Conservation (phyloP, 2,888 invertebrate species). For the Nesidiocoris tenuis region DNA sequence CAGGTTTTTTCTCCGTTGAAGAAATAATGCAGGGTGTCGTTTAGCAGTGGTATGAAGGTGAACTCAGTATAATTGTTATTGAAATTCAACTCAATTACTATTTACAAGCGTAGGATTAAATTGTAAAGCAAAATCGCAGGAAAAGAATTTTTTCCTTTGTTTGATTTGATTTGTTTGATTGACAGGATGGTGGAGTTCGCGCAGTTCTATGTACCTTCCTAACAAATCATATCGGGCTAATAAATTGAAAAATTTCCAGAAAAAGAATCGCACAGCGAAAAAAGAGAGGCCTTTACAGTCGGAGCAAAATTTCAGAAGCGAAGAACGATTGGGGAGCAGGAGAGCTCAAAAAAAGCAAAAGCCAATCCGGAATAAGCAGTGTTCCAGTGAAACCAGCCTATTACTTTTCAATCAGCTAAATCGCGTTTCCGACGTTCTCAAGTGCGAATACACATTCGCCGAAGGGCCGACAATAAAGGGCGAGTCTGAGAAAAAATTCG, state of each 20-base stretch:
- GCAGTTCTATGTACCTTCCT: too few species aligned
- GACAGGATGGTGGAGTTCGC: too few species aligned
- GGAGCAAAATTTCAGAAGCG: slow-evolving; percentile 6
- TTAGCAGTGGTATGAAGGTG: neutral
- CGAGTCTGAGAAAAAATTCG: neutral
- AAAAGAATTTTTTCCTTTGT: neutral
- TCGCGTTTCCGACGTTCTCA: slow-evolving; percentile 22
- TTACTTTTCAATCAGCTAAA: slow-evolving; percentile 30
- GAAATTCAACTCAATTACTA: too few species aligned
- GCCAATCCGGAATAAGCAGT: slow-evolving; percentile 1
- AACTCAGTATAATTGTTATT: neutral
- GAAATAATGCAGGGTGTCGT: neutral
- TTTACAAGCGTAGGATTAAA: too few species aligned
- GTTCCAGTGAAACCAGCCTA: slow-evolving; percentile 29
- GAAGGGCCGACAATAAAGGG: slow-evolving; percentile 2
- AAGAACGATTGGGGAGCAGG: neutral
- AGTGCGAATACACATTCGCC: slow-evolving; percentile 19
- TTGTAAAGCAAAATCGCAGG: too few species aligned
- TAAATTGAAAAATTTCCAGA: too few species aligned
- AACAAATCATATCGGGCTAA: too few species aligned
- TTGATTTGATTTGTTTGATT: neutral
- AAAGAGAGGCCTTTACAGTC: neutral
- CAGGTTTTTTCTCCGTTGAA: too few species aligned
- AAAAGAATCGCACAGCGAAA: slow-evolving; percentile 11
- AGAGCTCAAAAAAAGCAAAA: neutral